Base-by-base conservation (phyloP, 1,140 invertebrate genomes). In the Popillia japonica region DNA sequence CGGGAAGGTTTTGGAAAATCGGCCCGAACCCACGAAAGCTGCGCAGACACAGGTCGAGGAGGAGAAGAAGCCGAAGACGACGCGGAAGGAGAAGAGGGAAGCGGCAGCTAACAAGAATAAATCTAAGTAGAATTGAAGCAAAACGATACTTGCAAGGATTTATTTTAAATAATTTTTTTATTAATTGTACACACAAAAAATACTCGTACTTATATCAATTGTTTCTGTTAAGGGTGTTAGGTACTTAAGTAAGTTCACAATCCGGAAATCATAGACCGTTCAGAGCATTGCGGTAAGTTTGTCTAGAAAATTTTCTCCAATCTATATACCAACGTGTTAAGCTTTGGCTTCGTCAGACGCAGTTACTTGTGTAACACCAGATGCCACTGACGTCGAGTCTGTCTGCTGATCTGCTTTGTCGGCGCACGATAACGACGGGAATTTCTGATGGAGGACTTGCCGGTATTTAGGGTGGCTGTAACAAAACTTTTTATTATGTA, bases 381-480 rank as follows among this genome's bases (percentile, higher is more conserved):
- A 90, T 8, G 87, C 89, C 17, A 90, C 90, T 2, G 91, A 90
- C 75, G 87, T 87, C 42, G 86, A 84, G 55, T 92, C 92, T 86
- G 84, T 40, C 86, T 86, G 72, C 87, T 84, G 83, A n/a, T n/a
- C n/a, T n/a, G n/a, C n/a, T n/a, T n/a, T n/a, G 86, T 87, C 78
- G 73, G 87, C 86, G 82, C 92, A 93, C 11, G 90, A 89, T 81
- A 93, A 87, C 79, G 89, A 91, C 79, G 94, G 94, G 86, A 93
- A 93, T 85, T 91, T 93, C 86, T 92, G 89, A 79, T 91, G 89
- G 59, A 95, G 86, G 61, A 93, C 93, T 79, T 91, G 87, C 82
- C 93, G 89, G 83, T 94, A 95, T 83, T 94, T 94, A 22, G 93
- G 93, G 89, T 95, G 93, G 83, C 93, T 94, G 81, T 22, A 87